phyloP scores from a whole-genome alignment of 2,797 vertebrate species.

The Pteronotus mesoamericanus region DNA sequence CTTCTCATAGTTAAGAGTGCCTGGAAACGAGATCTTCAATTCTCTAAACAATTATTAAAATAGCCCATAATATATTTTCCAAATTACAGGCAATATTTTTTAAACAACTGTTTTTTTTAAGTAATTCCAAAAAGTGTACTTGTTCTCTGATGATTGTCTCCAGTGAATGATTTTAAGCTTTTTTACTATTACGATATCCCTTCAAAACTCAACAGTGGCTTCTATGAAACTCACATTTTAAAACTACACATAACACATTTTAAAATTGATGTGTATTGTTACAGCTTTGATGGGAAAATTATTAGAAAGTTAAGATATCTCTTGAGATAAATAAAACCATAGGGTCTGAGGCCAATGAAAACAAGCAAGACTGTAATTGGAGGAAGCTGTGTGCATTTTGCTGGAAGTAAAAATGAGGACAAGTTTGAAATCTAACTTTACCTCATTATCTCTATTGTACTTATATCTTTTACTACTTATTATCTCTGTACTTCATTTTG shows the following conservation, averaged over 20 bases:
- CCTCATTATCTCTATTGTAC: neutral
- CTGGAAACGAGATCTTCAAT: neutral
- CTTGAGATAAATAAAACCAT: neutral
- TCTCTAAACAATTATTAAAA: constrained; percentile 5
- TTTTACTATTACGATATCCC: neutral
- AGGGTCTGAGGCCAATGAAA: neutral
- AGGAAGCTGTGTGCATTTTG: neutral
- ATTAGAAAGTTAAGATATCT: neutral
- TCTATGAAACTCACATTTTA: neutral
- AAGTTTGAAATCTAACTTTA: neutral
- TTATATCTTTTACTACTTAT: neutral
- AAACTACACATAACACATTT: neutral
- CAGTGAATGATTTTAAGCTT: neutral
- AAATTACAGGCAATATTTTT: neutral
- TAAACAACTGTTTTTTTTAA: neutral
- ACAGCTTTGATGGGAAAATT: neutral
- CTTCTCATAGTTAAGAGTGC: neutral
- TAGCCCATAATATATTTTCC: neutral
- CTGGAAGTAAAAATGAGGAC: neutral
- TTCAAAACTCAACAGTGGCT: neutral
- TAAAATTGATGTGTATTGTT: neutral
- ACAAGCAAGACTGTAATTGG: neutral
- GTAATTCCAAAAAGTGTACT: neutral
- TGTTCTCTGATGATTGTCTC: neutral
- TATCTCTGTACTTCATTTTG: neutral